Conservation (phyloP, 1,140 invertebrate genomes). For the Lasaia peninsularis region DNA sequence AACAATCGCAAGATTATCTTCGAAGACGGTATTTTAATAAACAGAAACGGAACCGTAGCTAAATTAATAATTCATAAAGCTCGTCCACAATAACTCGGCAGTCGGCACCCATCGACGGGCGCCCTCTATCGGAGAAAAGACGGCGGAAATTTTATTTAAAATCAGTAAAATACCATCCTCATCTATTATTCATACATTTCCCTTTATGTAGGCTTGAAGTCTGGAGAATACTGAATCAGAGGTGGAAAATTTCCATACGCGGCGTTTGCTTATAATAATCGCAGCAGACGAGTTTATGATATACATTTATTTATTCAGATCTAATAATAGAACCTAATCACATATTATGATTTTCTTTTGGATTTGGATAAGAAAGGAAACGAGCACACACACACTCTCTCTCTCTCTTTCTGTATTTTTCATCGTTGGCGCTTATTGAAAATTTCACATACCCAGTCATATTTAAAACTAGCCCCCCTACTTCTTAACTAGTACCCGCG, state of each 20-base stretch:
- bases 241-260: conserved; percentile 36
- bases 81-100: conserved; percentile 1
- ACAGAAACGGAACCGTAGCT: not conserved
- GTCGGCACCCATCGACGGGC: not conserved
- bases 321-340: conserved; percentile 1
- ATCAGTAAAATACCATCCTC: conserved; percentile 30
- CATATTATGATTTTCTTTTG: no score
- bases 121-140: conserved; percentile 17
- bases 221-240: conserved; percentile 29
- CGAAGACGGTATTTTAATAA: not conserved
- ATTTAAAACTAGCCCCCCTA: no score
- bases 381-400: not conserved
- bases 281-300: not conserved
- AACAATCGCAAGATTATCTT: not conserved
- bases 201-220: conserved; percentile 31
- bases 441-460: no score
- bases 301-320: conserved; percentile 7
- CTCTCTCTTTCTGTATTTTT: not conserved
- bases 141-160: conserved; percentile 26
- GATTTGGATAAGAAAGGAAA: no score
- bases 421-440: no score
- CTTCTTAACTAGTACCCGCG: no score
- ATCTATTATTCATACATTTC: conserved; percentile 49
- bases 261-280: conserved; percentile 24
- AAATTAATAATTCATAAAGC: conserved; percentile 9